phyloP scores from a whole-genome alignment of 2,888 invertebrate species.

The Rhingia rostrata region DNA sequence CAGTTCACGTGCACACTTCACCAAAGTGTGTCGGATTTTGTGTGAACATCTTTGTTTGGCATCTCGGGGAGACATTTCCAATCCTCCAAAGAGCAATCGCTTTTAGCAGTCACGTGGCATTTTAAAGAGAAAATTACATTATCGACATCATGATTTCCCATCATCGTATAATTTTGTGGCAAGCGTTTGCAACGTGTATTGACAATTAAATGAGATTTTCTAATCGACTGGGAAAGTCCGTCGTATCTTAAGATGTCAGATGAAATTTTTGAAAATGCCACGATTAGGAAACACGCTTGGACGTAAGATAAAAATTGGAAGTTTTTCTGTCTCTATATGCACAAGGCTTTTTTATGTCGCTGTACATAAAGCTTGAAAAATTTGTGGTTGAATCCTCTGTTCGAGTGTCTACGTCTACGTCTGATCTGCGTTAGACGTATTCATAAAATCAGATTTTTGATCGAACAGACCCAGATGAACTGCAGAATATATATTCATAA shows the following conservation, averaged over 20 bases:
- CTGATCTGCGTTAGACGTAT: too few species aligned
- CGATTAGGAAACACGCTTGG: too few species aligned
- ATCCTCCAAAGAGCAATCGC: constrained; percentile 67
- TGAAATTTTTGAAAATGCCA: too few species aligned
- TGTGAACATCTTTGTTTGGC: constrained; percentile 31
- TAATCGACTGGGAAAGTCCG: constrained; percentile 33
- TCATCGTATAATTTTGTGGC: constrained; percentile 39
- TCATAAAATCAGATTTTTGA: too few species aligned
- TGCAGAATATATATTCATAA: too few species aligned
- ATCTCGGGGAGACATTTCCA: constrained; percentile 32
- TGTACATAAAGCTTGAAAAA: too few species aligned
- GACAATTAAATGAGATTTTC: constrained; percentile 60
- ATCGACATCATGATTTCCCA: constrained; percentile 49
- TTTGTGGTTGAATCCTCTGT: too few species aligned
- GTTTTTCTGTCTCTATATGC: too few species aligned
- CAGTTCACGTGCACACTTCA: constrained; percentile 69
- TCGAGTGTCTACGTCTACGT: too few species aligned
- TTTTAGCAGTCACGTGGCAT: constrained; percentile 68
- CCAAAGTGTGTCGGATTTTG: constrained; percentile 63
- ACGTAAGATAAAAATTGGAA: too few species aligned
- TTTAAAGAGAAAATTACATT: constrained; percentile 73
- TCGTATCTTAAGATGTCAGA: neutral
- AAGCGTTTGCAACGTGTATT: constrained; percentile 57
- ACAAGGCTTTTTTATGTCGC: too few species aligned
- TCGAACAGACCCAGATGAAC: too few species aligned